A percentile compares a stretch with the other conserved stretches of the same genome.
Conservation (phyloP, 2,888 invertebrate species). For the Drosophila hawaiiensis region DNA sequence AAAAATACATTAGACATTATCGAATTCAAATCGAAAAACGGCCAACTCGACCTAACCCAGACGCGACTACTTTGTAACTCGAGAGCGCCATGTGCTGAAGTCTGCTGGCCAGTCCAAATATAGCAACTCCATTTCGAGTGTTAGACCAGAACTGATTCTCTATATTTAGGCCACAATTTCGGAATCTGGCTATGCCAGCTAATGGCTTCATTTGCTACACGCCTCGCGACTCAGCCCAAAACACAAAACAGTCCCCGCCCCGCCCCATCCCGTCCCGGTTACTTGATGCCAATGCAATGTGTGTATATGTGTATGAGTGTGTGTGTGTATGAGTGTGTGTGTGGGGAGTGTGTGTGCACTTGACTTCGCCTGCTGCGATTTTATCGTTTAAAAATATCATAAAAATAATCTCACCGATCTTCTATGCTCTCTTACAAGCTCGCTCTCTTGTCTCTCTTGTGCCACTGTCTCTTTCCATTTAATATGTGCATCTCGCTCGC, state of each 20-base stretch:
- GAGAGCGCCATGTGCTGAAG: conserved; percentile 52
- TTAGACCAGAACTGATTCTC: conserved; percentile 19
- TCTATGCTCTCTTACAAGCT: conserved; percentile 17
- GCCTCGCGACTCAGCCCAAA: conserved; percentile 20
- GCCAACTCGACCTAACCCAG: neutral
- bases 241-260: conserved; percentile 8
- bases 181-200: conserved; percentile 45
- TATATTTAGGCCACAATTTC: conserved; percentile 68
- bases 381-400: conserved; percentile 76
- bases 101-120: conserved; percentile 43
- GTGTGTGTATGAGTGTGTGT: conserved; percentile 1
- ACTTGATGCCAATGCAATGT: conserved; percentile 72
- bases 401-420: conserved; percentile 53
- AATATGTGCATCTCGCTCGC: conserved; percentile 37
- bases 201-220: conserved; percentile 71
- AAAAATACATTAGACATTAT: conserved; percentile 21
- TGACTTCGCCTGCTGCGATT: conserved; percentile 75
- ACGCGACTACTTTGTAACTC: conserved; percentile 32
- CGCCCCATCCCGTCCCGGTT: conserved; percentile 43
- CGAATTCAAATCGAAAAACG: conserved; percentile 1
- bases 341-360: conserved; percentile 60
- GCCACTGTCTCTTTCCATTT: conserved; percentile 24
- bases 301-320: neutral
- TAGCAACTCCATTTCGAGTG: conserved; percentile 55
- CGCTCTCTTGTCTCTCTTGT: conserved; percentile 21